These are phyloP conservation scores for Sebastes minor DNA, from an alignment of 2,797 vertebrate genomes.

Conservation along the genomic window DNA sequence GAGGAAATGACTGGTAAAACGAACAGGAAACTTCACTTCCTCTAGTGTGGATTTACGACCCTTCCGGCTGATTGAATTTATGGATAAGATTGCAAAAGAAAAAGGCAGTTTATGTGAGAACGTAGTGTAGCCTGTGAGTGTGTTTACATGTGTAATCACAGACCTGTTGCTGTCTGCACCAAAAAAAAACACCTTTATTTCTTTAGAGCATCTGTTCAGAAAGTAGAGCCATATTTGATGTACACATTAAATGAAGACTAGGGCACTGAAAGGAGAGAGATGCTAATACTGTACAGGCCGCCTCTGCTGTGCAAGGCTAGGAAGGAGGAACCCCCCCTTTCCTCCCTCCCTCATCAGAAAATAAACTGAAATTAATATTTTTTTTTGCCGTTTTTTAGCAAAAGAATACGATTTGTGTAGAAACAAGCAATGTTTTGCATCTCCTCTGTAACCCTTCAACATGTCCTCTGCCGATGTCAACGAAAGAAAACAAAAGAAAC, in stretches of 20 bases:
- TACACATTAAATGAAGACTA: slow-evolving; percentile 70
- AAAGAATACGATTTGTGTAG: slow-evolving; percentile 84
- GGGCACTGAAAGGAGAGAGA: slow-evolving; percentile 66
- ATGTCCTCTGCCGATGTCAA: slow-evolving; percentile 78
- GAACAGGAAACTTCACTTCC: slow-evolving; percentile 48
- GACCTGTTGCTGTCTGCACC: slow-evolving; percentile 64
- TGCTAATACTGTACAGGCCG: slow-evolving; percentile 65
- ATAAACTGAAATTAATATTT: slow-evolving; percentile 68
- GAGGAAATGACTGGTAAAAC: slow-evolving; percentile 38
- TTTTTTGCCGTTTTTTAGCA: slow-evolving; percentile 68
- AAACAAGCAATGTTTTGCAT: slow-evolving; percentile 89
- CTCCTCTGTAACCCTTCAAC: slow-evolving; percentile 52
- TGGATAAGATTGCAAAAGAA: background rate
- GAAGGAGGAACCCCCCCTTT: slow-evolving; percentile 63
- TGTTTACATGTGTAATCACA: slow-evolving; percentile 46
- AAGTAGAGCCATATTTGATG: slow-evolving; percentile 68
- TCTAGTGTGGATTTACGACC: slow-evolving; percentile 3
- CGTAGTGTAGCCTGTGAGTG: background rate
- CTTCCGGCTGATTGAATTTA: background rate
- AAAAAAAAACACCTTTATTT: slow-evolving; percentile 67
- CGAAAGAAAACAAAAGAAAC: slow-evolving; percentile 65
- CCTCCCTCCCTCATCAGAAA: slow-evolving; percentile 35
- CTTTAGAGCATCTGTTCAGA: slow-evolving; percentile 65
- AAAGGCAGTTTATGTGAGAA: background rate
- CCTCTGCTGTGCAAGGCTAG: slow-evolving; percentile 60